Evolutionary conservation across 1,140 invertebrate genomes (phyloP), one percentile per base, ranked within the genome.

Genomic region (Solenopsis invicta): DNA sequence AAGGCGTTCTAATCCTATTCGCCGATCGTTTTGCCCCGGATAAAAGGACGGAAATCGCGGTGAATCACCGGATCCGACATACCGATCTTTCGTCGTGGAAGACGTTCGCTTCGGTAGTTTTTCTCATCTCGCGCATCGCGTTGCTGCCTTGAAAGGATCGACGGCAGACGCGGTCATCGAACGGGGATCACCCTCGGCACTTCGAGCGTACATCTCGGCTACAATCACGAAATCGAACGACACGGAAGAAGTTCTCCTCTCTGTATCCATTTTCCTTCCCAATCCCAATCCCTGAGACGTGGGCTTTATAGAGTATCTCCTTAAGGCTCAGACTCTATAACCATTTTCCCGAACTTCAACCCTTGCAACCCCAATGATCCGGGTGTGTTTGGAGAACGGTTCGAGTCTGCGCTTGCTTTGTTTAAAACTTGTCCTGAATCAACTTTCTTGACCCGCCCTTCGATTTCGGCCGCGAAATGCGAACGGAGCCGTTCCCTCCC

Each of bases 171-270:
- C 75, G 61, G 85, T 87, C 88, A 85, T 85, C 88, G 88, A 75
- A 90, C 77, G 77, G 45, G 66, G 88, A 74, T 56, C 18, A 56
- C 41, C 56, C 54, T 56, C 61, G 56, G 29, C 61, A 85, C 50
- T 50, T 24, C 4, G 54, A 74, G 45, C 50, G 16, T 67, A 59
- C 56, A 64, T 18, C 21, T 62, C 37, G 56, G 48, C 67, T 69
- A 69, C 77, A n/a, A 24, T 59, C 54, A n/a, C 24, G 56, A 78
- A 78, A 80, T 88, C 80, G 59, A 89, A 89, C 85, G 85, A 87
- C 48, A 41, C 34, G 54, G 21, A 34, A 80, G 16, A 18, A 21
- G 45, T 59, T 72, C 13, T 21, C 56, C 48, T 41, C 56, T 34
- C 24, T 21, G 29, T 76, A 54, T 69, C 69, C 12, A 45, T 54